phyloP scores from a whole-genome alignment of 2,113 vertebrate genomes.

The Shinisaurus crocodilurus region DNA sequence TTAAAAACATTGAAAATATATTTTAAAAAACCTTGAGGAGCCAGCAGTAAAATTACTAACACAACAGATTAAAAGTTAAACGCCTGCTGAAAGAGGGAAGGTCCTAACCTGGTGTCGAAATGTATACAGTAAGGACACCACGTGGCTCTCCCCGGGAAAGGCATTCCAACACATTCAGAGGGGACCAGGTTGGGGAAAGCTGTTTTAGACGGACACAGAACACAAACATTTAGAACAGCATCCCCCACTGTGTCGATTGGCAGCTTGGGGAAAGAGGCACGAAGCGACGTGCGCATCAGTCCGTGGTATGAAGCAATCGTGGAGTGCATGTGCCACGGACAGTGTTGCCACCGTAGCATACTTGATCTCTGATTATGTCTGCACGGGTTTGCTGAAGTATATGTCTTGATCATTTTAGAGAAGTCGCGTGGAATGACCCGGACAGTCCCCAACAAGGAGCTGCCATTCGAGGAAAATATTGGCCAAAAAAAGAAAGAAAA shows the following conservation, averaged over 20 bases:
- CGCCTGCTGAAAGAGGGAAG: too few relatives aligned
- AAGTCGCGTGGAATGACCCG: neutral
- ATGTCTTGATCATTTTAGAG: constrained; percentile 3
- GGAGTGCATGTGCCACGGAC: neutral
- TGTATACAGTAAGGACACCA: too few relatives aligned
- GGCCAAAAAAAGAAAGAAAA: too few relatives aligned
- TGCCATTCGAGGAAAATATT: constrained; percentile 14
- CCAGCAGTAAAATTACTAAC: too few relatives aligned
- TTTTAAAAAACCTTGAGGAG: too few relatives aligned
- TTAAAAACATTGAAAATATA: too few relatives aligned
- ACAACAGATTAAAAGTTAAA: too few relatives aligned
- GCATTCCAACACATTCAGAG: too few relatives aligned
- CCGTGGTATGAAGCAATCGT: neutral
- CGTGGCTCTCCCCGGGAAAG: too few relatives aligned
- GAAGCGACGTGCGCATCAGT: neutral
- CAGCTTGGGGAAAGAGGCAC: neutral
- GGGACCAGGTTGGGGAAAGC: too few relatives aligned
- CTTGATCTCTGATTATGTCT: neutral
- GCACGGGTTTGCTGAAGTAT: neutral
- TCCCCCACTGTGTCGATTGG: neutral
- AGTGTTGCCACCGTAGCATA: neutral
- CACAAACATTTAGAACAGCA: neutral
- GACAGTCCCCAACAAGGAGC: neutral
- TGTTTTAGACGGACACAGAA: neutral
- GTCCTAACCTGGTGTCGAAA: too few relatives aligned